Conservation (phyloP, 1,140 invertebrate species). For the Brachionus calyciflorus region DNA sequence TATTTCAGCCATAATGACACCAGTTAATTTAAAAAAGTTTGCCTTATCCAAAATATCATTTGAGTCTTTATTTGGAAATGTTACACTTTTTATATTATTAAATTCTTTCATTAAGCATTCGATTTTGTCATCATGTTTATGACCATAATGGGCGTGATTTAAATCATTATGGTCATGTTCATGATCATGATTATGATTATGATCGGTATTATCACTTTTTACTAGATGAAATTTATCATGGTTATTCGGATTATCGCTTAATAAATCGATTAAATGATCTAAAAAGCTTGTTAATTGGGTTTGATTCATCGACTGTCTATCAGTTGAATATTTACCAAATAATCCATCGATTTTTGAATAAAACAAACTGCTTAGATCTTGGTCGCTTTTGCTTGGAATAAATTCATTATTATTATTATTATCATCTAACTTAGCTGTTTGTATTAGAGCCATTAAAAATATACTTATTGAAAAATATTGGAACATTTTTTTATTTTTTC, state of each 20-base stretch:
- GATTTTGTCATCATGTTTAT: neutral
- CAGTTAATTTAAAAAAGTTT: neutral
- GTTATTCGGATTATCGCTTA: neutral
- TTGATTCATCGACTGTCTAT: neutral
- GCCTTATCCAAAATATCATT: neutral
- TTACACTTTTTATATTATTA: neutral
- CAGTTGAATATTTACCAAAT: slow-evolving; percentile 20
- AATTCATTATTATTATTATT: neutral
- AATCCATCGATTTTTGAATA: neutral
- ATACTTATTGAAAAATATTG: too few species aligned
- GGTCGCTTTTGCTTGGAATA: neutral
- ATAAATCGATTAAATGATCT: slow-evolving; percentile 12
- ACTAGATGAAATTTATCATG: neutral
- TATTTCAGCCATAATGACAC: slow-evolving; percentile 20
- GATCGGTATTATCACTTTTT: neutral
- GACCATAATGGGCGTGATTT: neutral
- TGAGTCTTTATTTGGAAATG: neutral
- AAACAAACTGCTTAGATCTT: neutral
- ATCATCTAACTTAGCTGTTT: too few species aligned
- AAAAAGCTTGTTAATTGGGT: slow-evolving; percentile 12
- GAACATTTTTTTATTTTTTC: too few species aligned
- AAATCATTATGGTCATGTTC: neutral
- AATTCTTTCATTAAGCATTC: slow-evolving; percentile 10
- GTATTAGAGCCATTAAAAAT: too few species aligned
- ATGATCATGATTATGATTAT: slow-evolving; percentile 31